phyloP scores from a whole-genome alignment of 2,113 vertebrate genomes.

The Seriola quinqueradiata region DNA sequence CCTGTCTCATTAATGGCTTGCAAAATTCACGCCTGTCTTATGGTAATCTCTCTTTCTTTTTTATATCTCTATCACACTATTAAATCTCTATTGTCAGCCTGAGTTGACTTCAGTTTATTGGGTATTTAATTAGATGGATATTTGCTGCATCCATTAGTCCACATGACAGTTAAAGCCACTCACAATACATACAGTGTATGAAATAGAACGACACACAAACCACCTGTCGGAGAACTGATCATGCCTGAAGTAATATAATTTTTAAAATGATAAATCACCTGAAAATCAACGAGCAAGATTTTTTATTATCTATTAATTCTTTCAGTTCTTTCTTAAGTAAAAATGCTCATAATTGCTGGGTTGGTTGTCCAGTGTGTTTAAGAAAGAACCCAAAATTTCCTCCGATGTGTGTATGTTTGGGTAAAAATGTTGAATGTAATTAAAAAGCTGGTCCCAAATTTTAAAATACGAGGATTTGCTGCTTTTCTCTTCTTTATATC shows the following conservation, averaged over 20 bases:
- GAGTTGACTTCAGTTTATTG: conserved; percentile 32
- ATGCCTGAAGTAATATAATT: too few relatives aligned
- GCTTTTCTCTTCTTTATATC: not conserved
- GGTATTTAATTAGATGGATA: conserved; percentile 45
- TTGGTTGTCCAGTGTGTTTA: not conserved
- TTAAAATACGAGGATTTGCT: not conserved
- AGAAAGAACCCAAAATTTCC: too few relatives aligned
- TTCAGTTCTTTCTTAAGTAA: not conserved
- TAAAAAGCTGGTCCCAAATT: not conserved
- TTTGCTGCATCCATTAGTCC: not conserved
- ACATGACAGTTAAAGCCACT: not conserved
- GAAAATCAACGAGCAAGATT: too few relatives aligned
- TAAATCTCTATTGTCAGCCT: conserved; percentile 7
- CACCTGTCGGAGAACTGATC: not conserved
- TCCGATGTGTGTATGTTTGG: too few relatives aligned
- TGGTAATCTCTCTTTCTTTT: conserved; percentile 36
- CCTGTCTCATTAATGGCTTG: conserved; percentile 50
- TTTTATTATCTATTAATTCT: too few relatives aligned
- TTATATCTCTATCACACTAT: not conserved
- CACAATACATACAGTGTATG: not conserved
- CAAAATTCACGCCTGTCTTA: conserved; percentile 43
- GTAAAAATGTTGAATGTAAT: too few relatives aligned
- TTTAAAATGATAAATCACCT: not conserved
- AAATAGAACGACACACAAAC: not conserved
- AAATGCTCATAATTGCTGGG: not conserved